phyloP scores from a whole-genome alignment of 2,797 vertebrate species.

The Sebastes steindachneri region DNA sequence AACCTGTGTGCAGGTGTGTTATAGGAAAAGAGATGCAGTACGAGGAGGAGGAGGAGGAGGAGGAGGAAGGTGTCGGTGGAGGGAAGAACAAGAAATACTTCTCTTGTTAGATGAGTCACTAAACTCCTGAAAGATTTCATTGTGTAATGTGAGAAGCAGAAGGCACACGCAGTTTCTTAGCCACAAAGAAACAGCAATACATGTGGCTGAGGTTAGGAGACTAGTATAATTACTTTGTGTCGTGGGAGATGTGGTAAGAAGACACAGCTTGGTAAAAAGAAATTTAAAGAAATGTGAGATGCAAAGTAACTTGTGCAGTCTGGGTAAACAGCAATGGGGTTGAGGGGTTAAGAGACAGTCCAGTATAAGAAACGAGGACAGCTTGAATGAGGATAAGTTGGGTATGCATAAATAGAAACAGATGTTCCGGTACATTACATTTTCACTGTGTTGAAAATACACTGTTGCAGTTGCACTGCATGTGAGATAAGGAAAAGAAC shows the following conservation, averaged over 20 bases:
- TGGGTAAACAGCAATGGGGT: background rate
- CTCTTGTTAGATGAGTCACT: background rate
- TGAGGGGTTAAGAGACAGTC: background rate
- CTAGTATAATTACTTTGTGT: background rate
- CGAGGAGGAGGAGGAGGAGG: background rate
- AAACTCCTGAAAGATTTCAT: background rate
- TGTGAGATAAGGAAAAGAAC: background rate
- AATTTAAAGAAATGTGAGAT: background rate
- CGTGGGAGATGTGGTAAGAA: background rate
- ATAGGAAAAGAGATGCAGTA: background rate
- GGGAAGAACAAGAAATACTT: background rate
- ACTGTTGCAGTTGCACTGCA: background rate
- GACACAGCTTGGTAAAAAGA: background rate
- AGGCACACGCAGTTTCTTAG: background rate
- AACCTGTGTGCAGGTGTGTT: conserved; percentile 3
- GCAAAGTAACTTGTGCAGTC: background rate
- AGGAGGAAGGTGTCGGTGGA: background rate
- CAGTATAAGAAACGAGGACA: background rate
- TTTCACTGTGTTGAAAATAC: background rate
- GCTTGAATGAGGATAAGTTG: background rate
- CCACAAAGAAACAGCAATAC: background rate
- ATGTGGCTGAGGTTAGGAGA: background rate
- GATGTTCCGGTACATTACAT: background rate
- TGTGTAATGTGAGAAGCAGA: background rate
- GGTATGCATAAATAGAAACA: background rate